Conservation (phyloP, 2,888 invertebrate genomes). For the Hirtodrosophila duncani region DNA sequence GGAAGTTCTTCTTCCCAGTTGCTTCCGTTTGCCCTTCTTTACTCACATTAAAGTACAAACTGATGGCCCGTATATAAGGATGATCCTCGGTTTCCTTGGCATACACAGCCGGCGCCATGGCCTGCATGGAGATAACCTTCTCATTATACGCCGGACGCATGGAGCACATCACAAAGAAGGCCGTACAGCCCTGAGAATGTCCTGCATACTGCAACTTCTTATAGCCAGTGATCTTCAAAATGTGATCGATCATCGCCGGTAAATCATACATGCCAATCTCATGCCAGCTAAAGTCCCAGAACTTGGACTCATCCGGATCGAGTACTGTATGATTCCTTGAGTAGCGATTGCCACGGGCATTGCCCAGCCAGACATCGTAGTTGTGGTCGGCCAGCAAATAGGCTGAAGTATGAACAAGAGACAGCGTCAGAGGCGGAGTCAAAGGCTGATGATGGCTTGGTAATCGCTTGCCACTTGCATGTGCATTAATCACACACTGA, state of each 20-base stretch:
- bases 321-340: slow-evolving; percentile 75
- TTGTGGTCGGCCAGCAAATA: slow-evolving; percentile 79
- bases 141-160: slow-evolving; percentile 83
- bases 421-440: neutral
- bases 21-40: too few relatives aligned
- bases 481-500: slow-evolving; percentile 44
- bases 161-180: slow-evolving; percentile 84
- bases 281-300: slow-evolving; percentile 89
- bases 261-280: slow-evolving; percentile 90
- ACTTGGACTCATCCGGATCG: slow-evolving; percentile 78
- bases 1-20: too few relatives aligned
- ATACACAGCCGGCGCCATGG: slow-evolving; percentile 85
- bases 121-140: slow-evolving; percentile 83
- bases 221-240: slow-evolving; percentile 79
- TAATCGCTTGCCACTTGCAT: slow-evolving; percentile 46
- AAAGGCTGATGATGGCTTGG: neutral
- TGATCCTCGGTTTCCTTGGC: slow-evolving; percentile 76
- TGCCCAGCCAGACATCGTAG: slow-evolving; percentile 78
- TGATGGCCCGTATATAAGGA: slow-evolving; percentile 75
- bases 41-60: slow-evolving; percentile 75
- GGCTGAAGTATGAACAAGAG: slow-evolving; percentile 40
- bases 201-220: slow-evolving; percentile 81
- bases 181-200: slow-evolving; percentile 85
- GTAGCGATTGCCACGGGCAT: slow-evolving; percentile 77
- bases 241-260: slow-evolving; percentile 89